Evolutionary conservation across 1,140 invertebrate genomes (phyloP).

Genomic region (Cotesia chilonis): DNA sequence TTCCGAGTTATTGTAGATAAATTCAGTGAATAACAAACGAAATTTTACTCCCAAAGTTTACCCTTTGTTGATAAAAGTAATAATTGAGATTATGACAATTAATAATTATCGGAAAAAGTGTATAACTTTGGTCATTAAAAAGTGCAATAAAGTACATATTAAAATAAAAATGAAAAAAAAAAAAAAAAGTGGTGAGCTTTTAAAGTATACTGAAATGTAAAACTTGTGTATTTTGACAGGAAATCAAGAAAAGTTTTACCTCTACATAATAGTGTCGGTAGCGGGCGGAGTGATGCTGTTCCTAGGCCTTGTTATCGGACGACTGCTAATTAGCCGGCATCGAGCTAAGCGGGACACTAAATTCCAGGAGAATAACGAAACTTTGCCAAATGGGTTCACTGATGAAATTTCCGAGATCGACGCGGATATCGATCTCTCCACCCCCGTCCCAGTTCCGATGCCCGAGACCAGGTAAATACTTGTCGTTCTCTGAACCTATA

Average conservation of each 20-base stretch:
- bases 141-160: no score
- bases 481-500: background rate
- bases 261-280: conserved; percentile 79
- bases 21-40: no score
- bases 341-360: conserved; percentile 66
- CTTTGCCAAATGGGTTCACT: conserved; percentile 75
- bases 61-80: no score
- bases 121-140: no score
- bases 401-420: conserved; percentile 79
- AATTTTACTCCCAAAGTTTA: no score
- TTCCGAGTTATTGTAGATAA: no score
- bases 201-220: background rate
- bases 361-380: conserved; percentile 69
- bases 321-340: conserved; percentile 71
- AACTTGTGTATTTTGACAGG: conserved; percentile 67
- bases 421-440: conserved; percentile 76
- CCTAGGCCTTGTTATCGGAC: conserved; percentile 73
- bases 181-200: background rate
- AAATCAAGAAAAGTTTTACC: conserved; percentile 79
- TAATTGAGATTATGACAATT: no score
- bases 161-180: background rate
- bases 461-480: conserved; percentile 57
- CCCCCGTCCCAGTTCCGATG: conserved; percentile 67
- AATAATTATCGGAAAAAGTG: no score
- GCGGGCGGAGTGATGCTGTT: conserved; percentile 74